A percentile compares a stretch with the other conserved stretches of the same genome.
Conservation (phyloP, 1,140 invertebrate species). For the Rhyacophila brunnea region DNA sequence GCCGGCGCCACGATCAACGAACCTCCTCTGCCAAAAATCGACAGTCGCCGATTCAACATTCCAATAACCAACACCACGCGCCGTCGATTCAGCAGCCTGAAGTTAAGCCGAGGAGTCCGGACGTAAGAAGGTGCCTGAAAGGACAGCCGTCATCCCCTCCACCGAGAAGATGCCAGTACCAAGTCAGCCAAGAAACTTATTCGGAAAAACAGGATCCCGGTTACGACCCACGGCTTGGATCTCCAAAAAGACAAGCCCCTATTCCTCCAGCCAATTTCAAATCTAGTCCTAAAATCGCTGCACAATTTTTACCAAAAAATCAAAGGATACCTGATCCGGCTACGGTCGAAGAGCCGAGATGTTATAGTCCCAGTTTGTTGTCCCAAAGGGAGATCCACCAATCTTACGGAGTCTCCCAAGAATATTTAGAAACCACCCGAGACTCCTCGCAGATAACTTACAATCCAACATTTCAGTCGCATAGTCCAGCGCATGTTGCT, state of each 20-base stretch:
- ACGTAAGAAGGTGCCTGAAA: slow-evolving; percentile 20
- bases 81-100: slow-evolving; percentile 14
- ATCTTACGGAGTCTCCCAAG: slow-evolving; percentile 32
- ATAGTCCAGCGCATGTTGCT: slow-evolving; percentile 47
- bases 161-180: slow-evolving; percentile 43
- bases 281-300: slow-evolving; percentile 47
- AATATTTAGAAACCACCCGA: slow-evolving; percentile 38
- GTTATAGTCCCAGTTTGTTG: slow-evolving; percentile 34
- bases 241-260: slow-evolving; percentile 49
- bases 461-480: slow-evolving; percentile 55
- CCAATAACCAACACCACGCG: slow-evolving; percentile 5
- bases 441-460: slow-evolving; percentile 52
- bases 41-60: background rate
- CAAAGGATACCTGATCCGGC: slow-evolving; percentile 41
- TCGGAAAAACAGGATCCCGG: slow-evolving; percentile 43
- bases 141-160: slow-evolving; percentile 42
- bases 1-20: slow-evolving; percentile 10
- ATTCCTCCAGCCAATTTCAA: slow-evolving; percentile 49
- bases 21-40: background rate
- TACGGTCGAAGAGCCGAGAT: slow-evolving; percentile 34
- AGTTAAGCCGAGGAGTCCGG: slow-evolving; percentile 14
- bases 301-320: slow-evolving; percentile 47
- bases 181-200: slow-evolving; percentile 35
- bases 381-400: slow-evolving; percentile 41
- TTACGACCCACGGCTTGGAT: slow-evolving; percentile 44